Evolutionary conservation across 2,888 invertebrate species (phyloP).

Genomic region (Hipparchia sbordonii): DNA sequence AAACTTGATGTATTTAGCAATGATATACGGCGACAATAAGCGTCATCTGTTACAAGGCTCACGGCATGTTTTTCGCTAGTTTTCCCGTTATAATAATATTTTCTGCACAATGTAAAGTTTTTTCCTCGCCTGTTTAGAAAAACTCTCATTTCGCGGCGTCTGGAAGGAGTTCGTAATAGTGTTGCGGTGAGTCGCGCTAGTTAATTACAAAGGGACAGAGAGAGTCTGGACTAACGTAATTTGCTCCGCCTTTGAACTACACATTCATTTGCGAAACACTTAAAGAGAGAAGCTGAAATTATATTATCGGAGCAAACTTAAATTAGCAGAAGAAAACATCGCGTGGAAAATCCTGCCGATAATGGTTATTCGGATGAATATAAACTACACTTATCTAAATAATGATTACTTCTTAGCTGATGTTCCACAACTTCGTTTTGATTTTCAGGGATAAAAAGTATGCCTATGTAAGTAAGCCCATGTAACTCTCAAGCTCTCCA

Average conservation of each 20-base stretch:
- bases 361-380: not conserved
- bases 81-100: slow-evolving; percentile 10
- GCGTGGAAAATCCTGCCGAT: not conserved
- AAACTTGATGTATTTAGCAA: not conserved
- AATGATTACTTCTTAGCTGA: no score
- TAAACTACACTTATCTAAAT: no score
- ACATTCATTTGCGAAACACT: slow-evolving; percentile 20
- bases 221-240: slow-evolving; percentile 15
- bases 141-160: not conserved
- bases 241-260: slow-evolving; percentile 35
- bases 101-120: not conserved
- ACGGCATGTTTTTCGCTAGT: slow-evolving; percentile 1
- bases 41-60: not conserved
- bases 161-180: slow-evolving; percentile 30
- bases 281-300: slow-evolving; percentile 5
- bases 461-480: no score
- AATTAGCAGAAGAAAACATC: not conserved
- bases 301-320: slow-evolving; percentile 8
- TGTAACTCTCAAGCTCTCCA: no score
- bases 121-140: slow-evolving; percentile 9
- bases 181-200: slow-evolving; percentile 33
- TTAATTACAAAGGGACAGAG: slow-evolving; percentile 33
- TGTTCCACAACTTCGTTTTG: no score
- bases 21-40: not conserved
- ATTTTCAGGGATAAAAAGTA: no score